Base-by-base conservation (phyloP, 2,888 invertebrate species). In the Caenorhabditis sp. region DNA sequence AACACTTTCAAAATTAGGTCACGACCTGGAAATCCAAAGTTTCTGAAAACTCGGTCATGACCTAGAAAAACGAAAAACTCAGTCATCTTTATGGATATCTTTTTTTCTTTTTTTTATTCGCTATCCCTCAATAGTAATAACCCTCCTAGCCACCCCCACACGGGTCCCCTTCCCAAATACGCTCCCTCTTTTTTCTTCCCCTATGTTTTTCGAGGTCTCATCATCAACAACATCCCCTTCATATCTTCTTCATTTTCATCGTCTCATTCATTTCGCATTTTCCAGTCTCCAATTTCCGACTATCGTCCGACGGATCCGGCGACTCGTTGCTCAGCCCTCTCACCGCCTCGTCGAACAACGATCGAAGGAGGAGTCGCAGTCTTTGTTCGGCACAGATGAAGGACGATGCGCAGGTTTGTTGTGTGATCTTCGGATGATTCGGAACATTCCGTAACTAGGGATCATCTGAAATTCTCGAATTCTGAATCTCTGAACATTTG, bases 301-400 rank as follows among this genome's bases (percentile, higher is more conserved):
- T 81, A 54, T 84, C 80, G 80, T 88, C 61, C 83, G 90, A 59
- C 85, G 89, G 63, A 58, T 80, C 80, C 47, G 83, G 83, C n/a
- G 83, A 83, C 38, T 83, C 83, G 28, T 26, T 83, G 38, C 75
- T 80, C 8, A 80, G 74, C 19, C 83, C 80, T 14, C 56, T 85
- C 19, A 68, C 76, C 14, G 73, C 73, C 56, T 58, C 64, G 16
- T 70, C 69, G 41, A 77, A 38, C 12, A 38, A 61, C 59, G 87
- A 89, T 59, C 86, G 90, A 14, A 79, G 89, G 8, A 58, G 91
- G 28, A 89, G 89, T 73, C 82, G 89, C 7, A 89, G 89, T 64
- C 84, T 91, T 47, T 91, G 90, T 74, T 84, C 87, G 10, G 85
- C 89, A 19, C 90, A 90, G 61, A 87, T 91, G 86, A 87, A 90